Conservation (phyloP, 2,888 invertebrate genomes). For the Polietes domitor region DNA sequence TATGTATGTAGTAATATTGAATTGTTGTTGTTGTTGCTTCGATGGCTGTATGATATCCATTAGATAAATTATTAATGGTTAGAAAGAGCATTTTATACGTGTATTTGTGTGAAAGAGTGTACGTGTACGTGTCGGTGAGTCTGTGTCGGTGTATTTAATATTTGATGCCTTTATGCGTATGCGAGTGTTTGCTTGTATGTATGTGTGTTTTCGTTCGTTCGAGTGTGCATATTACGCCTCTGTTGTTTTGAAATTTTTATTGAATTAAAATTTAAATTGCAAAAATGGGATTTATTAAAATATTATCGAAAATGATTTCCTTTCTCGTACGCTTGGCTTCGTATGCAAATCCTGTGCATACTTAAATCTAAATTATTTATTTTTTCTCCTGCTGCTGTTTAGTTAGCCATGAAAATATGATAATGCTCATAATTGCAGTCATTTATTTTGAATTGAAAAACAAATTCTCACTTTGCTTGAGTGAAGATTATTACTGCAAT, state of each 20-base stretch:
- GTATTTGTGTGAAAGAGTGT: conserved; percentile 45
- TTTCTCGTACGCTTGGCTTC: background rate
- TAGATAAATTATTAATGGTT: conserved; percentile 47
- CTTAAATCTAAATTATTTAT: conserved; percentile 66
- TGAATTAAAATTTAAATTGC: conserved; percentile 56
- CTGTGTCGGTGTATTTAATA: conserved; percentile 34
- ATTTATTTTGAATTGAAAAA: conserved; percentile 58
- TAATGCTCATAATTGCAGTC: conserved; percentile 53
- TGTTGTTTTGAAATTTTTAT: conserved; percentile 46
- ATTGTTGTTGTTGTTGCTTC: conserved; percentile 18
- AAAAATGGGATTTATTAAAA: conserved; percentile 51
- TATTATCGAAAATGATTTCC: conserved; percentile 34
- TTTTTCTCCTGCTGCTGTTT: conserved; percentile 63
- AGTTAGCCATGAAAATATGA: conserved; percentile 47
- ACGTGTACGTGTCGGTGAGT: conserved; percentile 40
- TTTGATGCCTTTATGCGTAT: conserved; percentile 31
- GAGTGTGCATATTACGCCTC: background rate
- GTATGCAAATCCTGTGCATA: conserved; percentile 56
- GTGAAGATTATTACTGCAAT: background rate
- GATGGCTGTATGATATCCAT: conserved; percentile 32
- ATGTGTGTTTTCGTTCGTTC: conserved; percentile 2
- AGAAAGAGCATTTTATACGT: conserved; percentile 36
- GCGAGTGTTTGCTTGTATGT: conserved; percentile 1
- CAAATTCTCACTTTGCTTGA: conserved; percentile 9
- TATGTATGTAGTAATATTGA: background rate